Percentiles rank a stretch among this genome's conserved stretches.
Evolutionary conservation across 64 coral and sea anemone genomes (phyloP).

Genomic region (Montipora cactus): DNA sequence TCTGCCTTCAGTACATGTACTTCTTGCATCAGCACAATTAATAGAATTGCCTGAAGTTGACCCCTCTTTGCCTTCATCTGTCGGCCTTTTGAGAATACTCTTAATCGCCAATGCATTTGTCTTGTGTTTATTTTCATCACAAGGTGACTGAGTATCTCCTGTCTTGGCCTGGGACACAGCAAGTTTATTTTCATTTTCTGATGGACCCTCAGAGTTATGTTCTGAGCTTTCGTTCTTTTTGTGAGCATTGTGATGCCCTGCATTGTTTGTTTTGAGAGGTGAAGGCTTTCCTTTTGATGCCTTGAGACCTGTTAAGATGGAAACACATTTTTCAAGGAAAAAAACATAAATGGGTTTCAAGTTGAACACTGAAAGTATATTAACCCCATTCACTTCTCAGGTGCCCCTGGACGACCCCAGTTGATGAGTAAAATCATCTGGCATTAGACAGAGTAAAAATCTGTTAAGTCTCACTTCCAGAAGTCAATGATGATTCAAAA

Average conservation of each 20-base stretch:
- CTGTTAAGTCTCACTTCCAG: too few species aligned
- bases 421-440: too few species aligned
- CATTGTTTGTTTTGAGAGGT: constrained; percentile 15
- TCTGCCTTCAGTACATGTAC: too few species aligned
- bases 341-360: too few species aligned
- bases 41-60: neutral
- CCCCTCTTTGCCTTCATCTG: neutral
- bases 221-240: neutral
- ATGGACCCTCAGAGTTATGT: neutral
- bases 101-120: neutral
- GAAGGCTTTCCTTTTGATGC: constrained; percentile 14
- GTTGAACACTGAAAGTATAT: too few species aligned
- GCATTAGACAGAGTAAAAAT: too few species aligned
- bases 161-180: neutral
- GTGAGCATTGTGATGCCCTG: neutral
- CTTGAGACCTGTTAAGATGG: neutral
- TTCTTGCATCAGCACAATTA: neutral
- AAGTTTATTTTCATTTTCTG: neutral
- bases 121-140: neutral
- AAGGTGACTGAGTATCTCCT: neutral
- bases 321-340: neutral
- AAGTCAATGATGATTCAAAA: too few species aligned
- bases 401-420: too few species aligned
- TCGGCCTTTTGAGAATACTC: constrained; percentile 14
- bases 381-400: too few species aligned